These are phyloP conservation scores for Coendou prehensilis DNA, from an alignment of 2,797 vertebrate species.

Conservation along the genomic window DNA sequence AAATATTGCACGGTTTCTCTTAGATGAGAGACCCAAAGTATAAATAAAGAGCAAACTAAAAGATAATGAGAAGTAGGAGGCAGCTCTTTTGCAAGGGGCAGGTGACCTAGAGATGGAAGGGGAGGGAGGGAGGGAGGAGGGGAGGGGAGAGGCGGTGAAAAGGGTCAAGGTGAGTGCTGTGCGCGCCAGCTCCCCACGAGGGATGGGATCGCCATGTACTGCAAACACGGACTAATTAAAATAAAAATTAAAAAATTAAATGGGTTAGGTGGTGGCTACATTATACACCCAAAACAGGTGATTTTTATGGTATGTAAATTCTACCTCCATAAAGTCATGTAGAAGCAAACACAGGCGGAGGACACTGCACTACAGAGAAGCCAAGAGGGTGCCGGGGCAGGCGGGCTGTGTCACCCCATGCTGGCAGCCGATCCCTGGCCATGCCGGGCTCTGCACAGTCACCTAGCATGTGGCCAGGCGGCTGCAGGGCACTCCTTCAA, in stretches of 20 bases:
- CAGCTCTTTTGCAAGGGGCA: background rate
- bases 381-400: background rate
- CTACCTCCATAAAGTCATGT: background rate
- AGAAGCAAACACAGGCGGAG: background rate
- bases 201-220: background rate
- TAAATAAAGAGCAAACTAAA: background rate
- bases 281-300: background rate
- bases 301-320: background rate
- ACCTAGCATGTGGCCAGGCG: background rate
- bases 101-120: background rate
- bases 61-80: background rate
- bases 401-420: background rate
- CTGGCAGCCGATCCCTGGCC: no score
- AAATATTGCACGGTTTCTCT: background rate
- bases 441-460: background rate
- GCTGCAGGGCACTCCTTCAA: background rate
- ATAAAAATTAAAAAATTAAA: background rate
- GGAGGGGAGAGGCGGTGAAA: background rate
- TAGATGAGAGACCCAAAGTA: background rate
- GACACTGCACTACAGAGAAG: background rate
- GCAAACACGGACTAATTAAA: background rate
- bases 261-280: background rate
- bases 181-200: background rate
- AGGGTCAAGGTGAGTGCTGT: background rate
- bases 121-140: background rate